Percentiles rank a stretch among this genome's conserved stretches.
Evolutionary conservation across 2,888 invertebrate genomes (phyloP).

Genomic region (Prionchulus punctatus): DNA sequence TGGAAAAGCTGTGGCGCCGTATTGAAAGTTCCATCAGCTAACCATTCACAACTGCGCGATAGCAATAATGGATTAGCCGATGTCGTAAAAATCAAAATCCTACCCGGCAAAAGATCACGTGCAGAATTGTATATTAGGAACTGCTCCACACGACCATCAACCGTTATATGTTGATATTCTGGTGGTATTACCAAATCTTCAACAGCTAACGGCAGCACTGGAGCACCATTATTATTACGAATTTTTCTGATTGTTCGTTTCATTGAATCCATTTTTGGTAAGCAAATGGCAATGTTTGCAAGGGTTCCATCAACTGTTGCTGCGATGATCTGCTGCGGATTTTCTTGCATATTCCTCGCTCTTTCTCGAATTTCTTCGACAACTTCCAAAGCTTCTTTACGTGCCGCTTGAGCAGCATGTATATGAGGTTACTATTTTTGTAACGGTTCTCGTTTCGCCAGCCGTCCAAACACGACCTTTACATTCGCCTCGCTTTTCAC

Average conservation of each 20-base stretch:
- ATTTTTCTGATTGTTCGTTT: not conserved
- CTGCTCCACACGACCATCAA: not conserved
- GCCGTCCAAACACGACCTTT: conserved; percentile 2
- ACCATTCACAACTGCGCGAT: not conserved
- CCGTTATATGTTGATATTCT: not conserved
- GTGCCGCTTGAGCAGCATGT: conserved; percentile 1
- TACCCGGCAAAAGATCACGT: not conserved
- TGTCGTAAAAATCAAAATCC: not conserved
- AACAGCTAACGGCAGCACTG: not conserved
- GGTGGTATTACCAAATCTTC: not conserved
- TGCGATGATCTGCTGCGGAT: not conserved
- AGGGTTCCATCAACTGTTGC: not conserved
- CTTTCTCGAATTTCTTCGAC: not conserved
- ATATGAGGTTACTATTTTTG: not conserved
- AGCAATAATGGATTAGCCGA: not conserved
- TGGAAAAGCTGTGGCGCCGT: not conserved
- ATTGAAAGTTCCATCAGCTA: not conserved
- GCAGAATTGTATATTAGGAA: not conserved
- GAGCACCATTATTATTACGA: not conserved
- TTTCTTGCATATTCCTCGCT: not conserved
- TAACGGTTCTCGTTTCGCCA: not conserved
- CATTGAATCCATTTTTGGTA: not conserved
- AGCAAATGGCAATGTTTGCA: not conserved
- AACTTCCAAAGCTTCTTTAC: not conserved
- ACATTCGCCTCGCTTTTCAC: not conserved